Conservation (phyloP, 2,797 vertebrate species). For the Silurus lanzhouensis region DNA sequence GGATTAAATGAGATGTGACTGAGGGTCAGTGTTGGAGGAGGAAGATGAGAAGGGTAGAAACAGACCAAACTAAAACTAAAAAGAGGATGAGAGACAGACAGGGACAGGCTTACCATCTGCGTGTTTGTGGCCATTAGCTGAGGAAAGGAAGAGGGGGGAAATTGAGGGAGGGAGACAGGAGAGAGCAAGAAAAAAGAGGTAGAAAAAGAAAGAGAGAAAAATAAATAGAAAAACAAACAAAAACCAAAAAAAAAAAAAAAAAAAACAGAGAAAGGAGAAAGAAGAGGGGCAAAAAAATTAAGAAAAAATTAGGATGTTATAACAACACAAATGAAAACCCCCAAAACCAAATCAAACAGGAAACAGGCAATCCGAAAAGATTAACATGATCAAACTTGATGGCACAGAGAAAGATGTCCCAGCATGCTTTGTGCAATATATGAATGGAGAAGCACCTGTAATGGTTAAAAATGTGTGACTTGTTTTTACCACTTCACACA, state of each 20-base stretch:
- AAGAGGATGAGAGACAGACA: conserved; percentile 77
- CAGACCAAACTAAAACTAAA: conserved; percentile 67
- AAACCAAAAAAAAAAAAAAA: conserved; percentile 58
- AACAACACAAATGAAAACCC: conserved; percentile 62
- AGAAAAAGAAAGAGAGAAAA: conserved; percentile 65
- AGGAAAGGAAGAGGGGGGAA: conserved; percentile 89
- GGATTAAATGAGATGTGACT: conserved; percentile 39
- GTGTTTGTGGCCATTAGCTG: conserved; percentile 99
- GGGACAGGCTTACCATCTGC: conserved; percentile 94
- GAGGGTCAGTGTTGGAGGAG: conserved; percentile 36
- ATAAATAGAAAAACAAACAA: conserved; percentile 58
- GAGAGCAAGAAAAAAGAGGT: conserved; percentile 81
- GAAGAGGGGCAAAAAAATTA: conserved; percentile 49
- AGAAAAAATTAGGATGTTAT: conserved; percentile 63
- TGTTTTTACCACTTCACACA: neutral
- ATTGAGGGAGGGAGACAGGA: conserved; percentile 58
- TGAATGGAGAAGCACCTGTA: conserved; percentile 64
- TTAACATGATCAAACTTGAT: conserved; percentile 71
- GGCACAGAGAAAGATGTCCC: conserved; percentile 70
- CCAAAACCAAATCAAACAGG: conserved; percentile 60
- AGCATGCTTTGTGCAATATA: conserved; percentile 64
- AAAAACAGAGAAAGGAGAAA: conserved; percentile 57
- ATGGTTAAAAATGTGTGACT: conserved; percentile 49
- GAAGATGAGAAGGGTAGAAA: conserved; percentile 45
- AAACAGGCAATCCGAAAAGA: conserved; percentile 62